These are phyloP conservation scores for Leptocoma aspasia DNA, from an alignment of 2,113 vertebrate genomes.

Conservation along the genomic window DNA sequence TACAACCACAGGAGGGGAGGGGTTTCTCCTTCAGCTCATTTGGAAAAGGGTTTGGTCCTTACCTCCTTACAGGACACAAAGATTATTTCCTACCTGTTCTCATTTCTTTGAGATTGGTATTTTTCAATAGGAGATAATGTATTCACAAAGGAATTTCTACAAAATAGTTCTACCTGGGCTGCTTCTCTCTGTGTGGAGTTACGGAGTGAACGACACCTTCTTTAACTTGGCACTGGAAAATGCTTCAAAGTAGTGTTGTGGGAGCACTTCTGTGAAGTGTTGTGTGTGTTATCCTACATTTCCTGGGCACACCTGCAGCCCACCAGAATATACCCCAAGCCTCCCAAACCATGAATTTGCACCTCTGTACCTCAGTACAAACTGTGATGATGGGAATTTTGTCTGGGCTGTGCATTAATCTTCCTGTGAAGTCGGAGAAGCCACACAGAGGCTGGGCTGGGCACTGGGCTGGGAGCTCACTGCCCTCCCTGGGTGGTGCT, in stretches of 20 bases:
- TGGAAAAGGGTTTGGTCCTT: background rate
- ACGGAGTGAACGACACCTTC: fast-evolving
- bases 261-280: background rate
- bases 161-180: background rate
- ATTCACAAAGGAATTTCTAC: background rate
- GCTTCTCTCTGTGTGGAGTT: background rate
- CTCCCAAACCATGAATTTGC: background rate
- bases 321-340: background rate
- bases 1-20: fast-evolving
- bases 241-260: background rate
- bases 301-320: background rate
- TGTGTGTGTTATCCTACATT: background rate
- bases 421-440: background rate
- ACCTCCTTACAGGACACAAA: background rate
- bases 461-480: background rate
- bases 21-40: background rate
- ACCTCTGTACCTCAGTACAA: background rate
- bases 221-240: background rate
- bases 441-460: background rate
- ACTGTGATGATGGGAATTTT: background rate
- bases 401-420: background rate
- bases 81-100: background rate
- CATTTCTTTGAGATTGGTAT: fast-evolving
- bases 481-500: background rate
- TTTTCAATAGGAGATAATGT: background rate